Percentiles rank a stretch among this genome's conserved stretches.
phyloP scores from a whole-genome alignment of 2,113 vertebrate species.

The Ascaphus truei region DNA sequence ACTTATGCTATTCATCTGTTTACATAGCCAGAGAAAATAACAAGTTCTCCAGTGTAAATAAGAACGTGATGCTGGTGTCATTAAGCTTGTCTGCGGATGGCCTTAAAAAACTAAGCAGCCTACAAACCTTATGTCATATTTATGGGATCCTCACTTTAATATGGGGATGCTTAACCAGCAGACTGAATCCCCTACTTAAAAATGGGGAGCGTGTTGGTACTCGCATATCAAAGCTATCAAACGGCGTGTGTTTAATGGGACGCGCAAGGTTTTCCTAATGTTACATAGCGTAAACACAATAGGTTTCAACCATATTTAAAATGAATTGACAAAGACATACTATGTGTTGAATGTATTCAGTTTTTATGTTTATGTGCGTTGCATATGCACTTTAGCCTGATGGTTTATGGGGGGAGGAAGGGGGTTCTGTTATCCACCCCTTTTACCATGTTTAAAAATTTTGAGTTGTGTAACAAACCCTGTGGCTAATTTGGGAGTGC shows the following conservation, averaged over 20 bases:
- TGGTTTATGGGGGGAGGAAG: no score
- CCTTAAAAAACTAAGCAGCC: constrained; percentile 30
- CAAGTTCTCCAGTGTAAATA: constrained; percentile 39
- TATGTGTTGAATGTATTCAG: no score
- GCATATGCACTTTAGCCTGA: no score
- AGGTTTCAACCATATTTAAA: not conserved
- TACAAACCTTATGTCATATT: not conserved
- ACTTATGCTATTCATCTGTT: constrained; percentile 31
- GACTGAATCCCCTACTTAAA: not conserved
- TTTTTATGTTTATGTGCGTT: no score
- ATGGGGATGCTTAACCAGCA: not conserved
- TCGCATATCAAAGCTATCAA: constrained; percentile 9
- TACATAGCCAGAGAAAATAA: constrained; percentile 40
- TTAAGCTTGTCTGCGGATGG: constrained; percentile 13
- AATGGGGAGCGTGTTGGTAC: not conserved
- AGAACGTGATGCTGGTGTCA: constrained; percentile 21
- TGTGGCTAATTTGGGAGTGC: no score
- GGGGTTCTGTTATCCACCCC: no score
- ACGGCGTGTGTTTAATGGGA: constrained; percentile 32
- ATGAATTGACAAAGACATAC: no score
- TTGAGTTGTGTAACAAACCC: no score
- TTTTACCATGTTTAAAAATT: no score
- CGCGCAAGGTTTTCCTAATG: not conserved
- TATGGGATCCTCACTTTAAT: constrained; percentile 4
- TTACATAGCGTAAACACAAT: not conserved